Percentiles rank a stretch among this genome's conserved stretches.
These are phyloP conservation scores for Zaprionus bogoriensis DNA, from an alignment of 2,888 invertebrate genomes.

Conservation along the genomic window DNA sequence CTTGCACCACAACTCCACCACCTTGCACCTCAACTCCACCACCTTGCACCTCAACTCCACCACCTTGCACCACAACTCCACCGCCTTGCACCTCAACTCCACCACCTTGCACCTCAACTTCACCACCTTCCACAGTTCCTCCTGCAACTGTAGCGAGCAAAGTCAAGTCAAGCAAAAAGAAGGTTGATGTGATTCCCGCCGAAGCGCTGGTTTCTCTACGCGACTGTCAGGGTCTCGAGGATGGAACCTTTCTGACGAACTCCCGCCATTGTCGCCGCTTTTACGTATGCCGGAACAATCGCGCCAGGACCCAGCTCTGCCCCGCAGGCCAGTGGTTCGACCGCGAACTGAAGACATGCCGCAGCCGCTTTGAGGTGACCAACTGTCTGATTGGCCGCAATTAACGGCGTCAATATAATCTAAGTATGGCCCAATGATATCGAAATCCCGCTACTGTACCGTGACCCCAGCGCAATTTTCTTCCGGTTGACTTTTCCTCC, in stretches of 20 bases:
- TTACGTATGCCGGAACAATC: slow-evolving; percentile 47
- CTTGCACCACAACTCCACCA: slow-evolving; percentile 10
- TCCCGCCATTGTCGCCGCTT: slow-evolving; percentile 52
- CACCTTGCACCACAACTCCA: background rate
- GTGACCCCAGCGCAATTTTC: slow-evolving; percentile 10
- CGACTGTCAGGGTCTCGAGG: slow-evolving; percentile 39
- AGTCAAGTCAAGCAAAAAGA: background rate
- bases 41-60: slow-evolving; percentile 7
- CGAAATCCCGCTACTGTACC: slow-evolving; percentile 3
- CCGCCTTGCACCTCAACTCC: background rate
- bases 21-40: background rate
- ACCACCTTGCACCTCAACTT: background rate
- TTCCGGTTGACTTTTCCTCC: background rate
- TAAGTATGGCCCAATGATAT: background rate
- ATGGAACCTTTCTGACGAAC: slow-evolving; percentile 44
- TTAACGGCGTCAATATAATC: slow-evolving; percentile 5
- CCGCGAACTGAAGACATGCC: slow-evolving; percentile 41
- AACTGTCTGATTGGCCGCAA: slow-evolving; percentile 44
- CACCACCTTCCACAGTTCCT: slow-evolving; percentile 1
- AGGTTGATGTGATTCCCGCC: background rate
- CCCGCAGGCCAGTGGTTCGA: slow-evolving; percentile 56
- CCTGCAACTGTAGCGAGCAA: no score
- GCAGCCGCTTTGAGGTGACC: slow-evolving; percentile 24
- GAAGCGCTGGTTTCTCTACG: slow-evolving; percentile 4
- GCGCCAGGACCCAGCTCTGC: slow-evolving; percentile 37